Base-by-base conservation (phyloP, 1,140 invertebrate species). In the Pemphigus obesinymphae region DNA sequence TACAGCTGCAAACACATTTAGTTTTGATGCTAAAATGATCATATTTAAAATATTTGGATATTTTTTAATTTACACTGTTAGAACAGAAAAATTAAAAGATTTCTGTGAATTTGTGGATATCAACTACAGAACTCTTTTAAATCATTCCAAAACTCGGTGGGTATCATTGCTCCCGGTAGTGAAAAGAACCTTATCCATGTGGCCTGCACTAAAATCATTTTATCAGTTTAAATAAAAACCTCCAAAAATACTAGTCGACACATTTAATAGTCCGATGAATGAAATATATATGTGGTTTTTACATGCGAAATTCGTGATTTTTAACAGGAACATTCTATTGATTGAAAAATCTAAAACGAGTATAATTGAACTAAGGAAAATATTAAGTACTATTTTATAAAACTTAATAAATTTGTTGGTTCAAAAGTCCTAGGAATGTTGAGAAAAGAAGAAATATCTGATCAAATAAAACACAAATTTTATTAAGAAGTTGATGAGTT, bases 371-470 rank as follows among this genome's bases (percentile, higher is more conserved):
- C 34, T 68, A 68, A 68, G 63, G 40, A 68, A 68, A 68, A 68
- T 68, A 68, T 68, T 23, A 68, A 68, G 63, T 20, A 40, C 34
- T 3, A 68, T 68, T 68, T 68, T 23, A 68, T 31, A 40, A 23
- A 23, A 68, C 63, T 68, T 68, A 66, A 66, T 66, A 31, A 66
- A 68, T 68, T 68, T 68, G 34, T 68, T 68, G 20, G 34, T 68
- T 68, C 40, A 68, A 68, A 68, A 37, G 63, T 68, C 13, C 34
- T 68, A 68, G 63, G 23, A 40, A 68, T 68, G 63, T 68, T 40
- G 34, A 68, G 34, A 68, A 40, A 68, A 68, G 63, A 68, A 68
- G 63, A 68, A 68, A 68, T 68, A 68, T 68, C 34, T 68, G 31
- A 68, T 68, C 34, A 40, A 68, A 20, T 40, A 23, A 68, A 68